These are phyloP conservation scores for Nestor notabilis DNA, from an alignment of 2,113 vertebrate genomes.

Conservation along the genomic window DNA sequence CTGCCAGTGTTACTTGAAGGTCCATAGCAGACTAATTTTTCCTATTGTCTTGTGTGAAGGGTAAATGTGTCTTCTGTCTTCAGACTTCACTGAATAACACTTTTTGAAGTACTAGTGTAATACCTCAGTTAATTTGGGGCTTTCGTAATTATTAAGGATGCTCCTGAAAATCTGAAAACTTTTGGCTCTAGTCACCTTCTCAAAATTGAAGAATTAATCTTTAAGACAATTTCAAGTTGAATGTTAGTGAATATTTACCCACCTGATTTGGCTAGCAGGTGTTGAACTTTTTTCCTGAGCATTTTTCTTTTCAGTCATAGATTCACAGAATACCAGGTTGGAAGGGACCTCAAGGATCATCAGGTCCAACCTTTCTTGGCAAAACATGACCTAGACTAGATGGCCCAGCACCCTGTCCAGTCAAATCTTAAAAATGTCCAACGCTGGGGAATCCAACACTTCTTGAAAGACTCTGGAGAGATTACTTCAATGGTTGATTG, in stretches of 20 bases:
- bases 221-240: not conserved
- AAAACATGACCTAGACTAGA: not conserved
- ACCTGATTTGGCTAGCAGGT: not conserved
- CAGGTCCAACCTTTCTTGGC: not conserved
- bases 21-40: not conserved
- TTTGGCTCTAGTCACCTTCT: not conserved
- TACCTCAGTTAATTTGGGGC: fast-evolving
- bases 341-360: not conserved
- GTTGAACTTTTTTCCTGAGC: not conserved
- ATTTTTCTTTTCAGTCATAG: not conserved
- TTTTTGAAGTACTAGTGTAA: not conserved
- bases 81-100: not conserved
- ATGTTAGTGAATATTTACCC: not conserved
- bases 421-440: not conserved
- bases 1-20: not conserved
- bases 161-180: not conserved
- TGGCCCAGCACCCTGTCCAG: not conserved
- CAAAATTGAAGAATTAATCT: not conserved
- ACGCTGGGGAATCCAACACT: not conserved
- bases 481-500: not conserved
- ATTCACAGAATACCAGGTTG: not conserved
- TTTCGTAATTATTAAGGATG: not conserved
- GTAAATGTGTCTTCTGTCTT: not conserved
- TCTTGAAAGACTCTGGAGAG: not conserved
- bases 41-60: not conserved